phyloP scores from a whole-genome alignment of 2,888 invertebrate genomes.

The Nomada lathburiana region DNA sequence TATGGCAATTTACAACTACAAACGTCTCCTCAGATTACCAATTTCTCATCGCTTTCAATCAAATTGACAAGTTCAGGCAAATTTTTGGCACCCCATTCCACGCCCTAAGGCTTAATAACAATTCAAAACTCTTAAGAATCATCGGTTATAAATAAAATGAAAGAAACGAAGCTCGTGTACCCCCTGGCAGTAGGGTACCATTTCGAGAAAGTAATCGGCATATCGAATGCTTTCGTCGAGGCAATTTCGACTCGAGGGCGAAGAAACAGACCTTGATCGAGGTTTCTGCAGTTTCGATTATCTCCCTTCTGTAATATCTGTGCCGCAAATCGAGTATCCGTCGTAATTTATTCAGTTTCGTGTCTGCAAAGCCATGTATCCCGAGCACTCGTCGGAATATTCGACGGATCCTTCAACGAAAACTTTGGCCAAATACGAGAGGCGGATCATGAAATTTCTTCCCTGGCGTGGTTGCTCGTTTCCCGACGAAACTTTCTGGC shows the following conservation, averaged over 20 bases:
- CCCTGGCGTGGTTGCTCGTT: conserved; percentile 11
- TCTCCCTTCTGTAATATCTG: conserved; percentile 23
- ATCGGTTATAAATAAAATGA: no score
- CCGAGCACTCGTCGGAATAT: conserved; percentile 23
- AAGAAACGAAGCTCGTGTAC: neutral
- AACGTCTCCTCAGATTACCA: no score
- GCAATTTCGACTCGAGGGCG: conserved; percentile 18
- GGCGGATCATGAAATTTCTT: conserved; percentile 21
- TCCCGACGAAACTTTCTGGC: conserved; percentile 11
- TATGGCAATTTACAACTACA: no score
- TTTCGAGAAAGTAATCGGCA: conserved; percentile 17
- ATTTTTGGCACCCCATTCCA: no score
- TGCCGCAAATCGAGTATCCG: neutral
- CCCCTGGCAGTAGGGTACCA: neutral
- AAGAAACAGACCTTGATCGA: neutral
- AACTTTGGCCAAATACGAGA: neutral
- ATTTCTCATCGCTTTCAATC: no score
- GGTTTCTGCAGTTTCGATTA: neutral
- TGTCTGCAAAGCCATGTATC: conserved; percentile 15
- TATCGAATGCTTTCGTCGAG: conserved; percentile 2
- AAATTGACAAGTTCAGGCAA: no score
- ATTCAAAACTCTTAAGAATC: no score
- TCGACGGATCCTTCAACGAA: neutral
- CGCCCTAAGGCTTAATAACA: no score
- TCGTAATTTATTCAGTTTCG: conserved; percentile 21